Base-by-base conservation (phyloP, 1,140 invertebrate species). In the Cydia fagiglandana region DNA sequence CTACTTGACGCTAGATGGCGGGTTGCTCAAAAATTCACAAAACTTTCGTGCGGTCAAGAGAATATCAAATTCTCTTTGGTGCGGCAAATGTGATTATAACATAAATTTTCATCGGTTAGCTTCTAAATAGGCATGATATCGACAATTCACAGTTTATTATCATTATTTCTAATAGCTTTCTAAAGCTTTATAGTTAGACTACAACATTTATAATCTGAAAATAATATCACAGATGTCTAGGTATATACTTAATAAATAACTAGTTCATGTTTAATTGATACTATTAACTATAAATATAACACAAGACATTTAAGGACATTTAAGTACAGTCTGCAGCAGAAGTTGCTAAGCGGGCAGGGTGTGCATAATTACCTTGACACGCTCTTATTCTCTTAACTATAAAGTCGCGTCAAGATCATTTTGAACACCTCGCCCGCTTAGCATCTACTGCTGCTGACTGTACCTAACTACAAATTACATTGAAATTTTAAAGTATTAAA, bases 1-100 rank as follows among this genome's bases (percentile, higher is more conserved):
- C 38, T 70, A 70, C 66, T 45, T 34, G 34, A n/a, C 13, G n/a
- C 5, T 70, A 70, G 66, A 70, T 45, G 66, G 66, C 66, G 38
- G 5, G 15, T 4, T 38, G n/a, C 34, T 70, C 17, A 38, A 61
- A 17, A 61, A 61, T 9, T 24, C 4, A 61, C 17, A n/a, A 6
- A 9, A 6, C n/a, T 24, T 24, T 24, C 1, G 24, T 24, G 24
- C 24, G 24, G 24, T 24, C 24, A 24, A 24, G 24, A 24, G 24
- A 24, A 24, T 24, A 1, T 24, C 24, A 24, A 24, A 24, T 24
- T 24, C 24, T 24, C 24, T 12, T 47, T 47, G 50, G 5, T n/a
- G n/a, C 50, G n/a, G 13, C 3, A 53, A 53, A n/a, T 15, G 5
- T 15, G 5, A 53, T 17, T 17, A n/a, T 53, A 3, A 17, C 13